These are phyloP conservation scores for Cynodonichthys magdalenae DNA, from an alignment of 2,797 vertebrate genomes.

Conservation along the genomic window DNA sequence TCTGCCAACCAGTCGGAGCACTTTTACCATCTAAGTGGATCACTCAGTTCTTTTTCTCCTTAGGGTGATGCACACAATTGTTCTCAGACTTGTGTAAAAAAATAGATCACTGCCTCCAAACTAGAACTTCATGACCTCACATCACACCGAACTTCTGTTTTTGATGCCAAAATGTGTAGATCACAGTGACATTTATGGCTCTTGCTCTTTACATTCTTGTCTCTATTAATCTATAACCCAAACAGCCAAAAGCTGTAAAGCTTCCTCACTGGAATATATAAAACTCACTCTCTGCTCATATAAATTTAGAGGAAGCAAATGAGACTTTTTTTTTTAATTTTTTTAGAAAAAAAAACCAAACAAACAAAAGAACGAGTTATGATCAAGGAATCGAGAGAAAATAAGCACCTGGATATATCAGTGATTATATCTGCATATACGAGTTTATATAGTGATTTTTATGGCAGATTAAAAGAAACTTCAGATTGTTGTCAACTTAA, in stretches of 20 bases:
- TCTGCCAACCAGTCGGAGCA: constrained; percentile 55
- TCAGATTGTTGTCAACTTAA: neutral
- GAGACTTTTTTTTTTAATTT: neutral
- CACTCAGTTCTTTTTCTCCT: constrained; percentile 34
- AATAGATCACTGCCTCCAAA: constrained; percentile 50
- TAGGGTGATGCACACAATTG: constrained; percentile 24
- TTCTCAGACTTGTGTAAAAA: constrained; percentile 41
- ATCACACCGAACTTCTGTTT: constrained; percentile 20
- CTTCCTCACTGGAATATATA: neutral
- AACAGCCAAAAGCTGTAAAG: neutral
- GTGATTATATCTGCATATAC: neutral
- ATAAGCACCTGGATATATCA: neutral
- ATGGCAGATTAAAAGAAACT: neutral
- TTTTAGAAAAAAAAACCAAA: too few relatives aligned
- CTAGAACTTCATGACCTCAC: constrained; percentile 18
- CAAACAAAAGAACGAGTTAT: neutral
- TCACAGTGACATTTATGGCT: constrained; percentile 16
- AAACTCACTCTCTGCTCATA: neutral
- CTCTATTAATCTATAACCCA: neutral
- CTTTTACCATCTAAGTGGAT: constrained; percentile 42
- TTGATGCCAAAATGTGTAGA: constrained; percentile 34
- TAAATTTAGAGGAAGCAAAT: constrained; percentile 1
- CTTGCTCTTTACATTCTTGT: constrained; percentile 15
- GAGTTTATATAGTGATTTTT: neutral
- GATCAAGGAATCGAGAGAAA: neutral